Base-by-base conservation (phyloP, 2,888 invertebrate species). In the Sinhomidia bicolor region DNA sequence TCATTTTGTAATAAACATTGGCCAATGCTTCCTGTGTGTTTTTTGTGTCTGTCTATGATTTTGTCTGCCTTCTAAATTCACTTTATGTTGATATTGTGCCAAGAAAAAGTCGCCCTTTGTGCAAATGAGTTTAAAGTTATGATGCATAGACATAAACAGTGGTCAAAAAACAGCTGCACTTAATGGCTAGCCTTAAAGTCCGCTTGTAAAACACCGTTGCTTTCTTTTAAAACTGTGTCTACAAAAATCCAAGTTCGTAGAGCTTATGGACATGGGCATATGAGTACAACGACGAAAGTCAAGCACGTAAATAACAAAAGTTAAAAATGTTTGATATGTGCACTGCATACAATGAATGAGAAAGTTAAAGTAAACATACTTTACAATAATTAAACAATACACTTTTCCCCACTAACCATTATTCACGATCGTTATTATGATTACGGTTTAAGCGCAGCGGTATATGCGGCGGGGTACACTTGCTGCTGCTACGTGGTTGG, bases 371-470 rank as follows among this genome's bases (percentile, higher is more conserved):
- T 44, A 74, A 47, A 74, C 44, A 71, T 7, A 51, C 47, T 29
- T 29, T n/a, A 29, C 36, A 62, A 76, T 29, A 74, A 84, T 76
- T 84, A 84, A 84, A 83, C 83, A 71, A 84, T 60, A 60, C 84
- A 76, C 76, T 84, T 76, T 76, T 60, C 47, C 29, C 26, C 10
- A 14, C 44, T 47, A 51, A 44, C 74, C 29, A 47, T 74, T 17
- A 74, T 47, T 29, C 74, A 51, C 3, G 17, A 71, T 41, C 10
- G 41, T 44, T 68, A 36, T 68, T 36, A 41, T 71, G 74, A 74
- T 74, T 74, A 74, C 74, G 74, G 74, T 74, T 74, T 74, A 26
- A 47, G 47, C 74, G 26, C 74, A 74, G 74, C 74, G 74, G 74
- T 74, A 74, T 51, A 74, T 26, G 44, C 9, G 74, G 47, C 74